These are phyloP conservation scores for Drosophila flavopinicola DNA, from an alignment of 2,888 invertebrate genomes.

Conservation along the genomic window DNA sequence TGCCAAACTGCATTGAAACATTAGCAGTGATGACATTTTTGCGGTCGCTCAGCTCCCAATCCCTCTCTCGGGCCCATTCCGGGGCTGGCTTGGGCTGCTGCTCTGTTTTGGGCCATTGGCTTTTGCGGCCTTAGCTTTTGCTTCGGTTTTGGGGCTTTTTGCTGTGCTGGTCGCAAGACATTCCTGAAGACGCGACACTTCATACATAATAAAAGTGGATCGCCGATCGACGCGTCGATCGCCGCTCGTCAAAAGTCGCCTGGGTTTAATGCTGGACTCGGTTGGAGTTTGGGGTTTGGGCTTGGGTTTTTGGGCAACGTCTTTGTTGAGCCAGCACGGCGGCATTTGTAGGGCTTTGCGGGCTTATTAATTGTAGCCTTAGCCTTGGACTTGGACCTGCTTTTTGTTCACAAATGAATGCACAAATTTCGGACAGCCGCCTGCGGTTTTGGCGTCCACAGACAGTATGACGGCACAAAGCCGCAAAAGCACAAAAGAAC, in stretches of 20 bases:
- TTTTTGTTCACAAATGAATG: slow-evolving; percentile 77
- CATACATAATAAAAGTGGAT: slow-evolving; percentile 78
- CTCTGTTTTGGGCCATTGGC: slow-evolving; percentile 38
- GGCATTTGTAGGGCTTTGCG: slow-evolving; percentile 74
- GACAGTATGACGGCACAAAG: slow-evolving; percentile 76
- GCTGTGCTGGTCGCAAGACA: slow-evolving; percentile 45
- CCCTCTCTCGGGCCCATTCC: too few relatives aligned
- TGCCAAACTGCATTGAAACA: slow-evolving; percentile 80
- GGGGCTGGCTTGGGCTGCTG: slow-evolving; percentile 52
- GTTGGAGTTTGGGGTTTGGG: slow-evolving; percentile 5
- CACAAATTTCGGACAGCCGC: slow-evolving; percentile 69
- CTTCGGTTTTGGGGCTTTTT: slow-evolving; percentile 30
- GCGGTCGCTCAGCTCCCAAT: too few relatives aligned
- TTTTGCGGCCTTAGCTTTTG: slow-evolving; percentile 37
- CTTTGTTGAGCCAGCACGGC: slow-evolving; percentile 42
- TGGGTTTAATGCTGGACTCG: slow-evolving; percentile 27
- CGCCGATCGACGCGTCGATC: slow-evolving; percentile 39
- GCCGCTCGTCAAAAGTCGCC: slow-evolving; percentile 40
- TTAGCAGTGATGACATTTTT: slow-evolving; percentile 83
- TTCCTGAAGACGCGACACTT: slow-evolving; percentile 77
- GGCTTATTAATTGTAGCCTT: slow-evolving; percentile 76
- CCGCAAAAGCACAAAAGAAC: slow-evolving; percentile 34
- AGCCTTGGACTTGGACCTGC: slow-evolving; percentile 55
- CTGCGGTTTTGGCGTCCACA: slow-evolving; percentile 69
- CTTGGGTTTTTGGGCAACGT: slow-evolving; percentile 24